Percentiles rank a stretch among this genome's conserved stretches.
These are phyloP conservation scores for Eledone cirrhosa DNA, from an alignment of 2,888 invertebrate genomes.

Conservation along the genomic window DNA sequence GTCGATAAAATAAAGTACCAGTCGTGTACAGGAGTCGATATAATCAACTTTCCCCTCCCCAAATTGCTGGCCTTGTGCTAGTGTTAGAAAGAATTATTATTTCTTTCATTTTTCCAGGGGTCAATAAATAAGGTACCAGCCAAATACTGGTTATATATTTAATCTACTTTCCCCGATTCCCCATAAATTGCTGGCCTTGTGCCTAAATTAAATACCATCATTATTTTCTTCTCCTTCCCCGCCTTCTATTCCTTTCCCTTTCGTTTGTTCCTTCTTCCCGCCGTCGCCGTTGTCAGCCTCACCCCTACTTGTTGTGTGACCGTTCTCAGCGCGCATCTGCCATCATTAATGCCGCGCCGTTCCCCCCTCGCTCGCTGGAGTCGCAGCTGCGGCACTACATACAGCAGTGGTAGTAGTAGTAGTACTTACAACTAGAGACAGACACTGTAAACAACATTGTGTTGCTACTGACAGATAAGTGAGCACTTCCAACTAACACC, in stretches of 20 bases:
- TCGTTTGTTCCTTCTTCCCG: not conserved
- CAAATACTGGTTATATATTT: too few relatives aligned
- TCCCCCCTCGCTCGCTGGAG: not conserved
- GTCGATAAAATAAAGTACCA: too few relatives aligned
- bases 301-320: not conserved
- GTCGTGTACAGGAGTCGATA: too few relatives aligned
- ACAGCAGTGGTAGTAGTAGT: not conserved
- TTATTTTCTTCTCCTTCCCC: not conserved
- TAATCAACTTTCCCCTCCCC: too few relatives aligned
- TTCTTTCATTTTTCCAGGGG: not conserved
- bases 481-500: too few relatives aligned
- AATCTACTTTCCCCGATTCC: too few relatives aligned
- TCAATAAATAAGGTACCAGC: too few relatives aligned
- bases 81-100: too few relatives aligned
- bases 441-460: not conserved
- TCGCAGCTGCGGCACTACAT: not conserved
- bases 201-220: too few relatives aligned
- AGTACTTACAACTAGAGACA: not conserved
- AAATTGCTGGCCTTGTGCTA: too few relatives aligned
- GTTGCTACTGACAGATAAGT: conserved; percentile 15
- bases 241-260: not conserved
- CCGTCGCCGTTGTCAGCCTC: not conserved
- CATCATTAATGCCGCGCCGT: too few relatives aligned
- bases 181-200: too few relatives aligned
- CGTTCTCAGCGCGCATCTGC: not conserved